phyloP scores from a whole-genome alignment of 1,140 invertebrate genomes.

The Sitobion miscanthi region DNA sequence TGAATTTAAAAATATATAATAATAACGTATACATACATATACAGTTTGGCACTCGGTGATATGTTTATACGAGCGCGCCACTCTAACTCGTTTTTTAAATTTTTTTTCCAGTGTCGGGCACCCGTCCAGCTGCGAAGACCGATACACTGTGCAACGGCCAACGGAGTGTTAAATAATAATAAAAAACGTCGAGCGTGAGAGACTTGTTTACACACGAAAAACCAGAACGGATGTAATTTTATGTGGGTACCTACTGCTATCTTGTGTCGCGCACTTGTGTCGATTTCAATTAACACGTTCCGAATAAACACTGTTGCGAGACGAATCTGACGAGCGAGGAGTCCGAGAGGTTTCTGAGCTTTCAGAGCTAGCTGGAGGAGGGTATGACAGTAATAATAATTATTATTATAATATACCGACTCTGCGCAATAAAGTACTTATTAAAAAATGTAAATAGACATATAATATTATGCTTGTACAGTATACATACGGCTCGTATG shows the following conservation, averaged over 20 bases:
- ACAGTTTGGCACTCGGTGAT: conserved; percentile 7
- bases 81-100: not conserved
- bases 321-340: not conserved
- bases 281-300: not conserved
- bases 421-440: too few relatives aligned
- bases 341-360: not conserved
- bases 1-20: conserved; percentile 44
- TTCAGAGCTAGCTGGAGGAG: not conserved
- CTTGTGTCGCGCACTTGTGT: not conserved
- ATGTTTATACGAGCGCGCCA: not conserved
- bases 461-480: too few relatives aligned
- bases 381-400: not conserved
- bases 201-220: conserved; percentile 5
- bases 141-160: not conserved
- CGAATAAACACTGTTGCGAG: not conserved
- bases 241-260: not conserved
- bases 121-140: not conserved
- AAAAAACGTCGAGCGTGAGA: not conserved
- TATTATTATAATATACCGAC: not conserved
- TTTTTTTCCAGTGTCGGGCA: not conserved
- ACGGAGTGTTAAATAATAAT: not conserved
- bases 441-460: not conserved
- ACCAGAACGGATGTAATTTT: not conserved
- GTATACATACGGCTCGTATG: too few relatives aligned
- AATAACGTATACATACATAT: not conserved